Evolutionary conservation across 2,113 vertebrate genomes (phyloP).

Genomic region (Semicossyphus pulcher): DNA sequence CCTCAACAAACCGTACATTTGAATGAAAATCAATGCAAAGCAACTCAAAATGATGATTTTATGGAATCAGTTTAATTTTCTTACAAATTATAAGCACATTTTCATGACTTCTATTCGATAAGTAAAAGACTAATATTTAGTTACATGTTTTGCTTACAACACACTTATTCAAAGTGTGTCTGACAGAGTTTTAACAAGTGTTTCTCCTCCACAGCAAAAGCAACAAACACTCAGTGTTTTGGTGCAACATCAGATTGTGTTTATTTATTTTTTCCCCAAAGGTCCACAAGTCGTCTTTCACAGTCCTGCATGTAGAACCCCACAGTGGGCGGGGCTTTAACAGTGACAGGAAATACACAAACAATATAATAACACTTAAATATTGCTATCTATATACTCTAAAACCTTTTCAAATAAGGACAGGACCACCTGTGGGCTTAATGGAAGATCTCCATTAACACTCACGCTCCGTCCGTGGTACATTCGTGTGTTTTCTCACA

Average conservation of each 20-base stretch:
- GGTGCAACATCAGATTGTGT: slow-evolving; percentile 77
- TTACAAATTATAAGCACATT: too few relatives aligned
- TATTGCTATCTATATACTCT: slow-evolving; percentile 81
- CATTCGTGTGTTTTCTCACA: slow-evolving; percentile 73
- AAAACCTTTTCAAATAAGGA: slow-evolving; percentile 52
- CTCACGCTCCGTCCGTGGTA: slow-evolving; percentile 59
- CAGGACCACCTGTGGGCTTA: slow-evolving; percentile 45
- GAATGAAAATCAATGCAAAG: too few relatives aligned
- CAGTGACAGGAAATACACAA: slow-evolving; percentile 71
- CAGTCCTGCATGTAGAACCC: slow-evolving; percentile 66
- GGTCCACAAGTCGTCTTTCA: slow-evolving; percentile 66
- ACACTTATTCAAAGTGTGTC: too few relatives aligned
- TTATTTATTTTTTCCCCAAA: slow-evolving; percentile 73
- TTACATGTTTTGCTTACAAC: too few relatives aligned
- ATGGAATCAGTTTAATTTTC: too few relatives aligned
- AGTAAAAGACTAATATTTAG: too few relatives aligned
- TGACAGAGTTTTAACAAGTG: neutral
- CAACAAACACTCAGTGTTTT: slow-evolving; percentile 19
- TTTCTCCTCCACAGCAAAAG: neutral
- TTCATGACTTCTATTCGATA: too few relatives aligned
- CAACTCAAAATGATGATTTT: too few relatives aligned
- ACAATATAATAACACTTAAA: slow-evolving; percentile 74
- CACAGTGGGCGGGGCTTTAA: slow-evolving; percentile 38
- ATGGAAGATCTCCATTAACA: slow-evolving; percentile 37
- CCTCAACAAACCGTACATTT: too few relatives aligned